phyloP scores from a whole-genome alignment of 2,797 vertebrate genomes.

The Zenarchopterus dispar region DNA sequence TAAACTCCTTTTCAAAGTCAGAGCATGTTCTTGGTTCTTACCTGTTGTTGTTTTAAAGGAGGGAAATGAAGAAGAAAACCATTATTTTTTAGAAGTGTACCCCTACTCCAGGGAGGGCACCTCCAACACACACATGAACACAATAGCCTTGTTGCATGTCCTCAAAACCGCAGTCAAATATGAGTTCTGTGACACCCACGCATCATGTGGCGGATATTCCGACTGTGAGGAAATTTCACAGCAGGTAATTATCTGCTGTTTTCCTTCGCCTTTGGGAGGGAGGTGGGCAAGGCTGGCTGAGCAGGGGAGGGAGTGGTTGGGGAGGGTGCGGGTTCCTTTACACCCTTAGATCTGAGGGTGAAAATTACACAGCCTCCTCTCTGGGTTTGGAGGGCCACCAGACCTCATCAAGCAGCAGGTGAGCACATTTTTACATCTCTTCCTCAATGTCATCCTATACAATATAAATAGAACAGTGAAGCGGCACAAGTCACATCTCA shows the following conservation, averaged over 20 bases:
- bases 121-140: constrained; percentile 49
- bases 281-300: constrained; percentile 27
- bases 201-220: constrained; percentile 27
- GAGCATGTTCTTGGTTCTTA: constrained; percentile 18
- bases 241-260: constrained; percentile 76
- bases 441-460: constrained; percentile 60
- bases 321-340: constrained; percentile 40
- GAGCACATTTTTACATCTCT: constrained; percentile 64
- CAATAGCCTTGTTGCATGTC: constrained; percentile 41
- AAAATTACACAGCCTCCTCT: constrained; percentile 75
- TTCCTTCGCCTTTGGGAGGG: constrained; percentile 62
- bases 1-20: constrained; percentile 26
- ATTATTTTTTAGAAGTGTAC: constrained; percentile 55
- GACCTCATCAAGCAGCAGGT: constrained; percentile 80
- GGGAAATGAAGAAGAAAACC: constrained; percentile 26
- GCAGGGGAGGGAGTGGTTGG: constrained; percentile 14
- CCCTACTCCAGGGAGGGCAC: constrained; percentile 46
- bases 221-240: constrained; percentile 69
- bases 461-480: constrained; percentile 78
- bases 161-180: constrained; percentile 55
- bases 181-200: constrained; percentile 61
- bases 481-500: constrained; percentile 75
- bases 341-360: constrained; percentile 69
- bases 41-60: constrained; percentile 21
- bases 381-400: constrained; percentile 66